A percentile compares a stretch with the other conserved stretches of the same genome.
Evolutionary conservation across 2,797 vertebrate genomes (phyloP).

Genomic region (Sebastes cheni): DNA sequence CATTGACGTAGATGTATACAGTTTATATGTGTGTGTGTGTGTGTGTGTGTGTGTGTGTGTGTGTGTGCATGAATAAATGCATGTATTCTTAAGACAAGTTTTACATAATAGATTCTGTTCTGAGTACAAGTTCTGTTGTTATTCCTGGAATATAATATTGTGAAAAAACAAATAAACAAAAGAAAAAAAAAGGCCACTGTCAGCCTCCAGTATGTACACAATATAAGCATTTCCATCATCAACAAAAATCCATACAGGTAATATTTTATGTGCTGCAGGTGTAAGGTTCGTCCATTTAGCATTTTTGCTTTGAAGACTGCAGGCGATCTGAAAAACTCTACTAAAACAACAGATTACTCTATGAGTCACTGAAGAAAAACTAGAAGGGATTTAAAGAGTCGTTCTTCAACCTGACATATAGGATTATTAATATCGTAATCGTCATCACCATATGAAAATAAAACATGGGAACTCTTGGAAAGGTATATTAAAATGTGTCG

Average conservation of each 20-base stretch:
- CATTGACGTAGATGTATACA: constrained; percentile 36
- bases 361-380: constrained; percentile 46
- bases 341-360: constrained; percentile 30
- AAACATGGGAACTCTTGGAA: constrained; percentile 53
- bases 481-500: background rate
- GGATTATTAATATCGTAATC: constrained; percentile 25
- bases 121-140: constrained; percentile 7
- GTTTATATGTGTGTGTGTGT: background rate
- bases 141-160: constrained; percentile 12
- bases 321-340: constrained; percentile 27
- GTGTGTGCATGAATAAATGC: background rate
- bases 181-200: constrained; percentile 34
- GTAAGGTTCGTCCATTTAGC: constrained; percentile 38
- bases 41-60: background rate
- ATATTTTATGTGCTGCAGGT: constrained; percentile 20
- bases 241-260: constrained; percentile 29
- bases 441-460: constrained; percentile 65
- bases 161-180: background rate
- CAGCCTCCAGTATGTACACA: constrained; percentile 51
- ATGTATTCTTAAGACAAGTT: constrained; percentile 20
- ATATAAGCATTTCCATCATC: constrained; percentile 7
- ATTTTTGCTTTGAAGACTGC: background rate
- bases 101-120: constrained; percentile 9
- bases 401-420: constrained; percentile 34
- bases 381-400: constrained; percentile 19